Evolutionary conservation across 2,888 invertebrate species (phyloP), one percentile per base, ranked within the genome.

Genomic region (Drosophila percnosoma): DNA sequence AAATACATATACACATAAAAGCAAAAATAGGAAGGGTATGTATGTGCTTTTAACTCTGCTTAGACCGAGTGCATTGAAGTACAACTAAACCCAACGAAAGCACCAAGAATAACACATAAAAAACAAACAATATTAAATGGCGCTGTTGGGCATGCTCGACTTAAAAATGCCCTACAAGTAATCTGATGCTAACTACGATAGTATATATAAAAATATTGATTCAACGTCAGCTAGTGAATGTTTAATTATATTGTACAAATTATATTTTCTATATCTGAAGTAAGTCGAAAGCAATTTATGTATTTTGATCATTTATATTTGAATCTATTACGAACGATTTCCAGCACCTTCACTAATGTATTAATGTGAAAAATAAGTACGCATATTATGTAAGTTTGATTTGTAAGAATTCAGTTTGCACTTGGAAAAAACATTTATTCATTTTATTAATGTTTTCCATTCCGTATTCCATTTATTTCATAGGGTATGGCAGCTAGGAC

Each of bases 31-130:
- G 40, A 13, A 42, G 36, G 36, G 36, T 54, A 54, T 54, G 40
- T 31, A 57, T 72, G 55, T 67, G 60, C 21, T 58, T 54, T 58
- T 33, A 45, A 60, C 64, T 60, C 49, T 53, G 72, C 62, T 80
- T 66, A 72, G 51, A 57, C 60, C 54, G 71, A 78, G 75, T 63
- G 63, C 78, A 87, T 87, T 89, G 82, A 89, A 83, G 80, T 70
- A 72, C 55, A 69, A 60, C 71, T 71, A 74, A 75, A 60, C 31
- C 59, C 51, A 67, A 61, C 58, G 68, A 57, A 29, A 60, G 31
- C 53, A 21, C 48, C 45, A 57, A 75, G 63, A 64, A 54, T 51
- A 65, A 63, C 57, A 34, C 18, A 34, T 15, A 38, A 38, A 24
- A n/a, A 49, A 36, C 54, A 55, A 63, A 59, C 48, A 59, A 59